Evolutionary conservation across 2,113 vertebrate genomes (phyloP).

Genomic region (Manacus vitellinus): DNA sequence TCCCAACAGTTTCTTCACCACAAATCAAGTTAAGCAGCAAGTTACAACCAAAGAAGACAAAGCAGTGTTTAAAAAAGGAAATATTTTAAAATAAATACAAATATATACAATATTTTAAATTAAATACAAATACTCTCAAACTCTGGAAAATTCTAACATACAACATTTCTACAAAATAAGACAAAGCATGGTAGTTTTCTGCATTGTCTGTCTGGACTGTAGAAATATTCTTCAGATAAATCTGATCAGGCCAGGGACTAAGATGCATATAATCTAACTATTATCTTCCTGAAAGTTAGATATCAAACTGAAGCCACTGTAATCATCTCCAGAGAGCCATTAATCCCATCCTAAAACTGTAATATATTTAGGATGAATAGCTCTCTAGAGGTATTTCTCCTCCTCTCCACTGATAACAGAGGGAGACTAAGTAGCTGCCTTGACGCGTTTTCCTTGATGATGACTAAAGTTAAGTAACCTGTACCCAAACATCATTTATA

Average conservation of each 20-base stretch:
- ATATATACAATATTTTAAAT: neutral
- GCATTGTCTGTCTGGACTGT: neutral
- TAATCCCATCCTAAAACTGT: constrained; percentile 36
- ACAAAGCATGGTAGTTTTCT: neutral
- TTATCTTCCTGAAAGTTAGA: neutral
- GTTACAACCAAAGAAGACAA: neutral
- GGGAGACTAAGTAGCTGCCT: constrained; percentile 20
- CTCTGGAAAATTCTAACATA: neutral
- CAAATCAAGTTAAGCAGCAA: neutral
- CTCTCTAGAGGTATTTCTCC: constrained; percentile 16
- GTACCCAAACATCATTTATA: neutral
- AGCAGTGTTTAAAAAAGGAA: neutral
- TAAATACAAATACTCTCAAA: neutral
- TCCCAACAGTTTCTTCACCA: neutral
- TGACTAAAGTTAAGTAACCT: neutral
- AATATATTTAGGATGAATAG: constrained; percentile 44
- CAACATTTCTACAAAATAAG: neutral
- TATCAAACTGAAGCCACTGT: constrained; percentile 11
- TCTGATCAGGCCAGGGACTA: neutral
- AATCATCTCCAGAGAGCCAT: constrained; percentile 29
- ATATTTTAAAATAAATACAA: neutral
- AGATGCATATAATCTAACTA: neutral
- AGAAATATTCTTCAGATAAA: neutral
- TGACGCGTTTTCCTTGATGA: neutral
- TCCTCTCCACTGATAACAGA: neutral